A percentile compares a stretch with the other conserved stretches of the same genome.
Conservation (phyloP, 2,113 vertebrate genomes). For the Tetrao urogallus region DNA sequence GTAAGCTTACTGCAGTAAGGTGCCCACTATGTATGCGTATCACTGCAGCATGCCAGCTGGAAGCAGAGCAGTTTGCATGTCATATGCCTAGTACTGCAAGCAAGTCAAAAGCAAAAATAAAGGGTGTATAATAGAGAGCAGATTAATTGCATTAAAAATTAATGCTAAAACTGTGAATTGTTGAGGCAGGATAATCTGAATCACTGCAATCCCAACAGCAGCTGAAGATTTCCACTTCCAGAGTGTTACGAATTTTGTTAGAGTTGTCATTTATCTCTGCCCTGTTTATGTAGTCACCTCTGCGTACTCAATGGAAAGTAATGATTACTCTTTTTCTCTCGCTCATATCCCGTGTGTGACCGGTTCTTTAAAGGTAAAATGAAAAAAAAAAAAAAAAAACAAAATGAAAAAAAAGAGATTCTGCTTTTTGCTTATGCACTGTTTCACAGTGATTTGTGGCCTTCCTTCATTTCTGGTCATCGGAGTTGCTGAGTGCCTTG, state of each 20-base stretch:
- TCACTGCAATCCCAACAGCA: not conserved
- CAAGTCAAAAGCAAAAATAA: not conserved
- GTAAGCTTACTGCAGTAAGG: not conserved
- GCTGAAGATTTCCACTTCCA: not conserved
- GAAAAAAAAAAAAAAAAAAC: not conserved
- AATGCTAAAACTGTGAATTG: not conserved
- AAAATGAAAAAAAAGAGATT: not conserved
- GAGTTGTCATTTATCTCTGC: not conserved
- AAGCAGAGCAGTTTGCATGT: not conserved
- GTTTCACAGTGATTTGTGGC: not conserved
- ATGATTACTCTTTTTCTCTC: not conserved
- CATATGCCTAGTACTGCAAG: not conserved
- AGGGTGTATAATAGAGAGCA: not conserved
- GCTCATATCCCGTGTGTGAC: not conserved
- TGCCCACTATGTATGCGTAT: not conserved
- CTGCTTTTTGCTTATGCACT: not conserved
- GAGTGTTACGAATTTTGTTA: not conserved
- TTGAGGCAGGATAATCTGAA: not conserved
- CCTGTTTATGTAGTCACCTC: not conserved
- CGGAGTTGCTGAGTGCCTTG: not conserved
- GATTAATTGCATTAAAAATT: slow-evolving; percentile 6
- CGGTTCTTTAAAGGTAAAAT: not conserved
- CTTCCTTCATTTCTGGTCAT: not conserved
- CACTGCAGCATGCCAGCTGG: not conserved
- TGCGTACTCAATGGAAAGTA: not conserved